These are phyloP conservation scores for Paedocypris sp. DNA, from an alignment of 2,113 vertebrate species.

Conservation along the genomic window DNA sequence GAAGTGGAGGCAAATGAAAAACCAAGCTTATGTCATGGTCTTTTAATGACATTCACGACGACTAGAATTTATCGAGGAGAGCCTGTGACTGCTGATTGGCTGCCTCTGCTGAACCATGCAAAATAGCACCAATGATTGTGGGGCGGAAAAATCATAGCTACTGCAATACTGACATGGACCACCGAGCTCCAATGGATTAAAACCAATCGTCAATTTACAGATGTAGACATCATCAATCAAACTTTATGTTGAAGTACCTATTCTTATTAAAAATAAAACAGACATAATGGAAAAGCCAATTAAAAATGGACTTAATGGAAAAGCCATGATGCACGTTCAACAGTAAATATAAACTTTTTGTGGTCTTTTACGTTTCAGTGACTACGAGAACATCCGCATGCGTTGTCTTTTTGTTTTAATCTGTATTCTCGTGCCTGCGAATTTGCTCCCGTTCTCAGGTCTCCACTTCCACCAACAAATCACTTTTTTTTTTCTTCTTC, in stretches of 20 bases:
- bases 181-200: too few species aligned
- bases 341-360: too few species aligned
- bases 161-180: constrained; percentile 3
- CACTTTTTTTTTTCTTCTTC: constrained; percentile 45
- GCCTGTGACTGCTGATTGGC: neutral
- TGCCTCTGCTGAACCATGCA: neutral
- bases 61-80: constrained; percentile 7
- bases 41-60: constrained; percentile 37
- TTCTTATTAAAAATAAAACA: too few species aligned
- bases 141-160: neutral
- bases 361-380: constrained; percentile 6
- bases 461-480: constrained; percentile 34
- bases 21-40: constrained; percentile 25
- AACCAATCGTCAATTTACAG: too few species aligned
- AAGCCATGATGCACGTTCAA: too few species aligned
- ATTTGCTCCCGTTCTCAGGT: constrained; percentile 50
- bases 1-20: constrained; percentile 30
- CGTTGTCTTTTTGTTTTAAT: constrained; percentile 39
- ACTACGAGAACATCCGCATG: constrained; percentile 3
- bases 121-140: neutral
- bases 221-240: too few species aligned
- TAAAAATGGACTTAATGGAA: too few species aligned
- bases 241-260: too few species aligned
- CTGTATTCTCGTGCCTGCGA: constrained; percentile 43
- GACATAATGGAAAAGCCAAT: too few species aligned